Percentiles rank a stretch among this genome's conserved stretches.
Evolutionary conservation across 1,140 invertebrate species (phyloP).

Genomic region (Orius insidiosus): DNA sequence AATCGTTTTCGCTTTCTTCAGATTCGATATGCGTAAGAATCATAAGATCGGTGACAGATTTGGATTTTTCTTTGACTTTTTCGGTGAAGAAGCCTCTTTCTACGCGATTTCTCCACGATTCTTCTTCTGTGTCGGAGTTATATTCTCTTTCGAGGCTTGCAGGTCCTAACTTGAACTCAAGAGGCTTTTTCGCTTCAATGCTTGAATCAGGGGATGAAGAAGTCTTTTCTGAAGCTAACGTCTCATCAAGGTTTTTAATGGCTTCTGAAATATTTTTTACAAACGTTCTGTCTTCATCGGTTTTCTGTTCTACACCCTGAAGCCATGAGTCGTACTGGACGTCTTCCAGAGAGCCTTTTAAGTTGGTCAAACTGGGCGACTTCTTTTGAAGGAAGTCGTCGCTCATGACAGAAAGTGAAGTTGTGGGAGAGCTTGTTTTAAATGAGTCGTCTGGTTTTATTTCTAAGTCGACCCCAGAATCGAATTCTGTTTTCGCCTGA

Average conservation of each 20-base stretch:
- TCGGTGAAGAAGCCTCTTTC: conserved; percentile 45
- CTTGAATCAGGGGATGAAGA: conserved; percentile 32
- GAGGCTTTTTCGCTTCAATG: conserved; percentile 27
- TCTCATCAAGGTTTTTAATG: conserved; percentile 44
- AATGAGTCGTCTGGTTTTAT: conserved; percentile 15
- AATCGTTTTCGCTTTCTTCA: conserved; percentile 35
- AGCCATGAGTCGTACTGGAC: conserved; percentile 34
- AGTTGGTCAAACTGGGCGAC: conserved; percentile 34
- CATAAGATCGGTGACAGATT: conserved; percentile 55
- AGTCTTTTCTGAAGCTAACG: conserved; percentile 39
- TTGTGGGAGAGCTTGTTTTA: conserved; percentile 11
- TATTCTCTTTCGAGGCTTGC: conserved; percentile 22
- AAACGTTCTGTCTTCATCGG: conserved; percentile 31
- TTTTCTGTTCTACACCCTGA: conserved; percentile 34
- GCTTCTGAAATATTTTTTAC: conserved; percentile 41
- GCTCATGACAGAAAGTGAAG: conserved; percentile 18
- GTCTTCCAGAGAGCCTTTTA: conserved; percentile 25
- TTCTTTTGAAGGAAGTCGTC: conserved; percentile 14
- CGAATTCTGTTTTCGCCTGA: conserved; percentile 18
- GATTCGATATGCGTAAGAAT: conserved; percentile 52
- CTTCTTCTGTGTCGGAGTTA: conserved; percentile 45
- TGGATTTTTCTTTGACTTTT: conserved; percentile 51
- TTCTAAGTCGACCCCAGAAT: conserved; percentile 20
- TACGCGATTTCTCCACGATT: conserved; percentile 41
- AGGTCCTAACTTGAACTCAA: conserved; percentile 24